Base-by-base conservation (phyloP, 2,888 invertebrate species). In the Petrolisthes manimaculis region DNA sequence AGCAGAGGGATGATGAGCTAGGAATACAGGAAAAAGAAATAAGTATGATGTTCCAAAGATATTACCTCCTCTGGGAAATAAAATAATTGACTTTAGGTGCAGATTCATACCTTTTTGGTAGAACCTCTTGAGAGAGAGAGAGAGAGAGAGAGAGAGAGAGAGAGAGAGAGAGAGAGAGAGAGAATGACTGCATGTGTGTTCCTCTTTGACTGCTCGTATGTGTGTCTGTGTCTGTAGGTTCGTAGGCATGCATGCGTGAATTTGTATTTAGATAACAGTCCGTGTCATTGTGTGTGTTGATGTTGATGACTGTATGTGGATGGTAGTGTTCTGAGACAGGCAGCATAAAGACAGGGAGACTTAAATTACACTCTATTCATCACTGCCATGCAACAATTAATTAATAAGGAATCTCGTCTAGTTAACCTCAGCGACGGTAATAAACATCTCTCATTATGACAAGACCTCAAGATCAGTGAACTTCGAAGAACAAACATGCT, bases 271-370 rank as follows among this genome's bases (percentile, higher is more conserved):
- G 54, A 54, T 79, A 54, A 54, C 54, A 54, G 79, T 79, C 54
- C 54, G 79, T 79, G 79, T 79, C 54, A 54, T 53, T 79, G 79
- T 79, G 54, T 79, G 79, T 79, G 79, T 79, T 53, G 53, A n/a
- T 79, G 79, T 79, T 53, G 53, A 54, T 79, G 79, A 54, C 54
- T 79, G 79, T 79, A 54, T 79, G 54, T 79, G 79, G 53, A 54
- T 79, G 79, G 53, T 8, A 54, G 54, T 79, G 61, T 61, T 9
- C 2, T 37, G 0, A 37, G 37, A 37, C 37, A 37, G 37, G 2
- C 37, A 37, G 2, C 37, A 37, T 37, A 37, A 37, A n/a, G n/a
- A 37, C 37, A 2, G 37, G 2, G 37, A 0, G 37, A 37, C 37
- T 37, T 37, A 37, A 37, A 37, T 37, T 37, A 37, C 0, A 37